Conservation (phyloP, 2,113 vertebrate genomes). For the Catharus bicknelli region DNA sequence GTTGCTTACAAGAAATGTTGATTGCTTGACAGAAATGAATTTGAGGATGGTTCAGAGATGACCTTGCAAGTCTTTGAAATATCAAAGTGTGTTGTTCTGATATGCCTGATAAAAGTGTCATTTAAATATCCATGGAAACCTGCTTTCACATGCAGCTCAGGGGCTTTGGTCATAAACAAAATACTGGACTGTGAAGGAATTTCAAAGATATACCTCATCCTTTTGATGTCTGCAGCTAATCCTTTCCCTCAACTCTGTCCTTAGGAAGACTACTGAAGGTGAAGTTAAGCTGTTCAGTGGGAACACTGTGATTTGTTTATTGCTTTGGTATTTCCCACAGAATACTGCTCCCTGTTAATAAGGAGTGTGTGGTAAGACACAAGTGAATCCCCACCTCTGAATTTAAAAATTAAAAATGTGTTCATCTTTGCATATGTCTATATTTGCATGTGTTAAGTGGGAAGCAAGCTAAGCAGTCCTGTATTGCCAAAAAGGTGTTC, state of each 20-base stretch:
- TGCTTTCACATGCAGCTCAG: background rate
- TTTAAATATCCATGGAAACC: conserved; percentile 50
- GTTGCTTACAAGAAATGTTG: conserved; percentile 10
- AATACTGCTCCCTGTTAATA: background rate
- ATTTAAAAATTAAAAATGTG: background rate
- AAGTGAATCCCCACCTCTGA: background rate
- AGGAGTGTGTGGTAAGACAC: background rate
- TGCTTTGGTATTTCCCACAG: background rate
- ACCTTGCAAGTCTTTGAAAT: conserved; percentile 41
- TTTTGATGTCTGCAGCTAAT: conserved; percentile 27
- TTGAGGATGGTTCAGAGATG: conserved; percentile 3
- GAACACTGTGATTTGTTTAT: background rate
- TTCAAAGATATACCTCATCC: conserved; percentile 2
- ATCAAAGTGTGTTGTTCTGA: conserved; percentile 24
- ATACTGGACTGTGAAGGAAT: conserved; percentile 12
- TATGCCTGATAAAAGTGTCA: conserved; percentile 15
- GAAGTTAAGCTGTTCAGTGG: background rate
- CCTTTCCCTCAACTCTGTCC: background rate
- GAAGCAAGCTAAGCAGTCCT: background rate
- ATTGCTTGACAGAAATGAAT: conserved; percentile 45
- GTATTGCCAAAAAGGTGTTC: background rate
- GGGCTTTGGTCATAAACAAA: conserved; percentile 23
- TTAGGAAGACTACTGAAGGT: background rate
- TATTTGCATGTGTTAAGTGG: background rate
- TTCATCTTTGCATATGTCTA: background rate